Base-by-base conservation (phyloP, 2,113 vertebrate genomes). In the Chelonoidis abingdonii region DNA sequence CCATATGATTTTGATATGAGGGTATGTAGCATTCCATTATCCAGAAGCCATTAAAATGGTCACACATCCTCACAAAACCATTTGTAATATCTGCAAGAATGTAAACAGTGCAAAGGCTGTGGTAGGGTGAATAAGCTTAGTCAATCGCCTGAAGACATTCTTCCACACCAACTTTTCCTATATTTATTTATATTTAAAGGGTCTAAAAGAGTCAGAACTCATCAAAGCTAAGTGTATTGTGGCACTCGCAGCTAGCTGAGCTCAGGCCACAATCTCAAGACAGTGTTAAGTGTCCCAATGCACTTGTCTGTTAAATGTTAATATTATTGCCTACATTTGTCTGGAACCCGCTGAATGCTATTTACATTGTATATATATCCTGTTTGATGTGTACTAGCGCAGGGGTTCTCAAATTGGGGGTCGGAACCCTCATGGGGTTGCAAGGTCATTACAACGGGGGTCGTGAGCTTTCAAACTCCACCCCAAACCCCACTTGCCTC, bases 31-130 rank as follows among this genome's bases (percentile, higher is more conserved):
- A 41, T 75, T 22, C 22, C 29, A 16, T 47, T 21, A 79, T 44
- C 38, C 35, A 82, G 22, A 53, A 41, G 52, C 16, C 75, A 75
- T 47, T n/a, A 57, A n/a, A 90, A 38, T 29, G 62, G 6, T 41
- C 21, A 17, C 27, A 54, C 27, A 11, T 5, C 27, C 44, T 19
- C 27, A 83, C 29, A 62, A 65, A 79, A 52, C 3, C 21, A 62
- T 6, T 11, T 2, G 5, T 56, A 94, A 88, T 21, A 62, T 21
- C 38, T 56, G 53, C 81, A 93, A 56, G 86, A 92, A 90, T 0
- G 0, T 65, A 19, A 59, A 80, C 35, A 62, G 21, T 59, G 54
- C 2, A 65, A 27, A 19, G 24, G 76, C 1, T 1, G 0, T n/a
- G 49, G 80, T 41, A 85, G 95, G 24, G 54, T 11, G n/a, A 53